Conservation (phyloP, 2,888 invertebrate genomes). For the Papilio demoleus region DNA sequence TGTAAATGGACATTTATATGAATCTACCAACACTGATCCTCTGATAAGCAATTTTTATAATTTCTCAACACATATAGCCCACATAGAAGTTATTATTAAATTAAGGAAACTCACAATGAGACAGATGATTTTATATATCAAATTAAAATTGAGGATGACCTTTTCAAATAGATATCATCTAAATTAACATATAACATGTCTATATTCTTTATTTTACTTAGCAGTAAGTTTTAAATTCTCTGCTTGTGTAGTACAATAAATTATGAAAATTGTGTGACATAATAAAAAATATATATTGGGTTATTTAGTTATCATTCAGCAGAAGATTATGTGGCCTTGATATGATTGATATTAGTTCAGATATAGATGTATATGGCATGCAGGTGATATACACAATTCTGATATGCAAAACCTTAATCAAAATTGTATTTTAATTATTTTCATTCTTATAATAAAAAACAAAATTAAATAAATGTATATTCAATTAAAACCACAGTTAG, state of each 20-base stretch:
- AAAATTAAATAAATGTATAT: no score
- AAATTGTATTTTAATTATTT: constrained; percentile 45
- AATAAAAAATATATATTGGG: constrained; percentile 40
- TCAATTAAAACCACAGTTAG: no score
- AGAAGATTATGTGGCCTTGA: constrained; percentile 59
- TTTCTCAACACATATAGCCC: no score
- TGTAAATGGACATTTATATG: no score
- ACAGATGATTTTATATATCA: neutral
- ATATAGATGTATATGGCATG: constrained; percentile 41
- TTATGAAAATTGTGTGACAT: constrained; percentile 26
- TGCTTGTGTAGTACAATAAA: no score
- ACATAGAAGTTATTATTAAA: neutral
- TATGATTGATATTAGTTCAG: constrained; percentile 48
- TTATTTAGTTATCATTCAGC: constrained; percentile 45
- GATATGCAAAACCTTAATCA: constrained; percentile 36
- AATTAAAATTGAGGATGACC: neutral
- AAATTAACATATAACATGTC: no score
- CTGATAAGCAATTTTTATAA: no score
- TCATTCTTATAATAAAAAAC: neutral
- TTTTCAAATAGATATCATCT: neutral
- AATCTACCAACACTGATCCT: no score
- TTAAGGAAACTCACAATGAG: neutral
- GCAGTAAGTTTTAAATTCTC: no score
- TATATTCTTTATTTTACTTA: no score
- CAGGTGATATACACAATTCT: constrained; percentile 17